phyloP scores from a whole-genome alignment of 2,888 invertebrate species.

The Drosophila longiperda region DNA sequence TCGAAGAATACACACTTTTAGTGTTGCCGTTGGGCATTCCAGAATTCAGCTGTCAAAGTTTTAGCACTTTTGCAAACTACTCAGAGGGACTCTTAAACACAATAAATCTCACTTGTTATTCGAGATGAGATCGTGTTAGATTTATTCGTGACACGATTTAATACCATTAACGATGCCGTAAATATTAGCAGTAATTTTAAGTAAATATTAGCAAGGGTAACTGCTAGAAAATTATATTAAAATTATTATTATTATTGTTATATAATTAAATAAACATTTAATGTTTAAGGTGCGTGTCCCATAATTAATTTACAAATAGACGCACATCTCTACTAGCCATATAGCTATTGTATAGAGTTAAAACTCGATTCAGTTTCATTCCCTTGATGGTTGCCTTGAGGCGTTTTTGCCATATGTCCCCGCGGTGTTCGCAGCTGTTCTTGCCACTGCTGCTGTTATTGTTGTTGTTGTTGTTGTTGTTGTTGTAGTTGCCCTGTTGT shows the following conservation, averaged over 20 bases:
- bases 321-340: constrained; percentile 19
- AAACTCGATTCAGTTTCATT: constrained; percentile 50
- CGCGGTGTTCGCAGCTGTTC: constrained; percentile 60
- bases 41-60: constrained; percentile 61
- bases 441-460: constrained; percentile 19
- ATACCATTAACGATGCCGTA: background rate
- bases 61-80: constrained; percentile 53
- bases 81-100: constrained; percentile 39
- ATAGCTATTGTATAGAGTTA: constrained; percentile 40
- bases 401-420: constrained; percentile 53
- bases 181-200: background rate
- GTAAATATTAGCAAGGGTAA: background rate
- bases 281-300: too few relatives aligned
- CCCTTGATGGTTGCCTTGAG: constrained; percentile 59
- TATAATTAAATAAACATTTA: background rate
- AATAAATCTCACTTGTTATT: constrained; percentile 25
- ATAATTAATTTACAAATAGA: background rate
- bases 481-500: constrained; percentile 15
- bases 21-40: constrained; percentile 55
- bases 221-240: too few relatives aligned
- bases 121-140: constrained; percentile 1
- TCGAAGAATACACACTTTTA: constrained; percentile 55
- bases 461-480: constrained; percentile 29
- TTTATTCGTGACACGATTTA: background rate
- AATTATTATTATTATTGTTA: background rate